These are phyloP conservation scores for Apteryx mantelli DNA, from an alignment of 2,113 vertebrate genomes.

Conservation along the genomic window DNA sequence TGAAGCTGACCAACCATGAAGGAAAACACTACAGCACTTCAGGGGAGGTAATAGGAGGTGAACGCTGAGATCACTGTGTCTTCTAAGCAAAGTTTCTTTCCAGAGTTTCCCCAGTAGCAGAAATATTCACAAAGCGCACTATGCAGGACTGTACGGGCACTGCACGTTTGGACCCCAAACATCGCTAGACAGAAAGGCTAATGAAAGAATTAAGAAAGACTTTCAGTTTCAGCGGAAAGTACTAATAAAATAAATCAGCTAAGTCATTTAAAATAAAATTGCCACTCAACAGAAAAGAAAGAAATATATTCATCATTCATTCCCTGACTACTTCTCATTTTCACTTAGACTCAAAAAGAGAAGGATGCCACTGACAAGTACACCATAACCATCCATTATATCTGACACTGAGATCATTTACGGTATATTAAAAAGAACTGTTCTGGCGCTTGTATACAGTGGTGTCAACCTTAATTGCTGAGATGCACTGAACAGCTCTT, in stretches of 20 bases:
- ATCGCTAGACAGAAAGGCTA: background rate
- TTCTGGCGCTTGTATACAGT: slow-evolving; percentile 27
- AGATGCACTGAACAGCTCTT: background rate
- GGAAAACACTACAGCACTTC: background rate
- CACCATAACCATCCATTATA: background rate
- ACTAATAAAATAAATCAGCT: background rate
- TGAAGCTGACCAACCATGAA: background rate
- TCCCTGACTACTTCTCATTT: slow-evolving; percentile 7
- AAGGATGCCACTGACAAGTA: slow-evolving; percentile 29
- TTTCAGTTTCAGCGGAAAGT: background rate
- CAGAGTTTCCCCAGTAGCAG: background rate
- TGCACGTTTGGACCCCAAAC: background rate
- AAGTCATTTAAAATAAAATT: background rate
- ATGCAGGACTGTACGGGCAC: background rate
- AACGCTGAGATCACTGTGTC: background rate
- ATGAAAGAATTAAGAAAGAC: background rate
- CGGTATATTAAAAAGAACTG: background rate
- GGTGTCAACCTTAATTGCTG: slow-evolving; percentile 51
- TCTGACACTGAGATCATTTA: slow-evolving; percentile 35
- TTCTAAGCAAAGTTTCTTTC: background rate
- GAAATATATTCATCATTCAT: background rate
- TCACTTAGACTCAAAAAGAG: background rate
- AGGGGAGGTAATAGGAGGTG: background rate
- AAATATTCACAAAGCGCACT: background rate
- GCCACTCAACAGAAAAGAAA: background rate